A percentile compares a stretch with the other conserved stretches of the same genome.
Evolutionary conservation across 2,113 vertebrate species (phyloP).

Genomic region (Hypocryptadius cinnamomeus): DNA sequence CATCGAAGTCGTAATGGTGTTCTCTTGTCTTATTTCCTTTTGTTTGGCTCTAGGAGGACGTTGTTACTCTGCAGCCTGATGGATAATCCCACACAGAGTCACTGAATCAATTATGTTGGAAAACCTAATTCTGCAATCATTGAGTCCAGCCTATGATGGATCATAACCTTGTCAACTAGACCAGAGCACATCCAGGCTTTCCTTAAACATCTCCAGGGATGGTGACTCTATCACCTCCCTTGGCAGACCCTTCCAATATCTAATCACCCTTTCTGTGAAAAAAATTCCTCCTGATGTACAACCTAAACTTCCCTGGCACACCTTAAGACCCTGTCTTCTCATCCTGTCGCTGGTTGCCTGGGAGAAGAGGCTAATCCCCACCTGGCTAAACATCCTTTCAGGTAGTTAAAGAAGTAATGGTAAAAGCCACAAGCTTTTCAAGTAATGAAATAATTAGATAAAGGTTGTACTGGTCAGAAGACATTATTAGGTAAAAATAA

Average conservation of each 20-base stretch:
- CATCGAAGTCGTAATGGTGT: fast-evolving
- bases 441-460: background rate
- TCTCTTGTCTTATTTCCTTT: background rate
- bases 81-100: background rate
- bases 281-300: background rate
- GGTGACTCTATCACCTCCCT: background rate
- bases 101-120: background rate
- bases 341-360: background rate
- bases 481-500: background rate
- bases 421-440: background rate
- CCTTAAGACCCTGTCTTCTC: background rate
- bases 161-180: background rate
- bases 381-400: background rate
- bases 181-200: background rate
- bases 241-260: background rate
- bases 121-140: background rate
- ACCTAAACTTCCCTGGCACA: background rate
- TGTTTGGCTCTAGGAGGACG: background rate
- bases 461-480: background rate
- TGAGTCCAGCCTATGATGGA: background rate
- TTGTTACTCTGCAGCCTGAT: background rate
- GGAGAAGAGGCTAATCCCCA: background rate
- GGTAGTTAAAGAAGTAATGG: background rate
- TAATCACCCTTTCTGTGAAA: background rate
- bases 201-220: background rate